Base-by-base conservation (phyloP, 2,113 vertebrate genomes). In the Sisor rabdophorus region DNA sequence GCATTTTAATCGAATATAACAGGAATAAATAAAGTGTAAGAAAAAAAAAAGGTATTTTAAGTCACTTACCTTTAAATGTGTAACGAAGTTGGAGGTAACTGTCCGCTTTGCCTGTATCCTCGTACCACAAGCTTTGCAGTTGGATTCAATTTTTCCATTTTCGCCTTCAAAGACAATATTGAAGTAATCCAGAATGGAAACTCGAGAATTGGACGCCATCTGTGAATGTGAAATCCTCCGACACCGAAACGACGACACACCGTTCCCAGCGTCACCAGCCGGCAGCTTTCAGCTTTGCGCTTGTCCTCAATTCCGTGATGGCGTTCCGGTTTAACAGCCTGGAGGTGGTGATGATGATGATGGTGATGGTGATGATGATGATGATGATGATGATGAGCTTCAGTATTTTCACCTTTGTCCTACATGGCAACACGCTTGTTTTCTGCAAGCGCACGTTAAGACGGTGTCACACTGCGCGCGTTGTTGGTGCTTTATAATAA, bases 81-180 rank as follows among this genome's bases (percentile, higher is more conserved):
- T 93, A 80, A 93, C 92, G 87, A 93, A 93, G 90, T 93, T 93
- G 79, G 92, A 93, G 79, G 92, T 93, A 77, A 93, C 92, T 54
- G 91, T 92, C 56, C 92, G 80, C 80, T 93, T 93, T 73, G 92
- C 92, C 86, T 93, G 92, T 74, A 93, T 93, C 70, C 91, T 88
- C 71, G 92, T 93, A 47, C 92, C 91, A 72, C 92, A 93, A 22
- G 91, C 90, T 83, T 93, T 93, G 77, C 92, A 93, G 81, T 93
- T 93, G 53, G 92, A 92, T 84, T 93, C 92, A 80, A 93, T 93
- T 82, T 93, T 93, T 4, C 92, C 92, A 91, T 93, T 93, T 83
- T 93, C 92, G 2, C 92, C 92, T 78, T 93, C 92, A 67, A 92
- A 93, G 73, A 93, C 92, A 83, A 93, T 92, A 76, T 91, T 91